Conservation (phyloP, 2,888 invertebrate genomes). For the Pseudanteris insignis region DNA sequence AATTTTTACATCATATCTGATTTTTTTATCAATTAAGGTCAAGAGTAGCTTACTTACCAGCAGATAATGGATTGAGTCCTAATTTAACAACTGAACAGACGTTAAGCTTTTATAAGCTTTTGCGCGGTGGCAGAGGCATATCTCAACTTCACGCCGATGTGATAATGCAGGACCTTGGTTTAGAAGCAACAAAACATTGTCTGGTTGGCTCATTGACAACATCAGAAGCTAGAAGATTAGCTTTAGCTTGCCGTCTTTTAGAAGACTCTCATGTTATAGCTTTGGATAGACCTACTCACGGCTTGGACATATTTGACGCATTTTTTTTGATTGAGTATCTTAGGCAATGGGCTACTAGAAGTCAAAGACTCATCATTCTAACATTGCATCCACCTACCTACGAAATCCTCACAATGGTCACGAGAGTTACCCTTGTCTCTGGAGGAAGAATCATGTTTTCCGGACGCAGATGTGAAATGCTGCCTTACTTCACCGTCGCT, state of each 20-base stretch:
- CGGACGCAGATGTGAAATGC: slow-evolving; percentile 87
- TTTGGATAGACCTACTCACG: slow-evolving; percentile 87
- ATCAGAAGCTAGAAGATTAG: slow-evolving; percentile 86
- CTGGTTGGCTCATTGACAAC: slow-evolving; percentile 85
- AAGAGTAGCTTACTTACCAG: slow-evolving; percentile 79
- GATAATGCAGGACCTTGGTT: slow-evolving; percentile 89
- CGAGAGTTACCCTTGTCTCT: slow-evolving; percentile 85
- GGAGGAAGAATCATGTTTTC: slow-evolving; percentile 92
- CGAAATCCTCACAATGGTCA: slow-evolving; percentile 94
- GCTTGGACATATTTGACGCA: slow-evolving; percentile 94
- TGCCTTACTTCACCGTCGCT: slow-evolving; percentile 85
- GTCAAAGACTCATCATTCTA: slow-evolving; percentile 81
- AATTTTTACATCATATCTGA: too few relatives aligned
- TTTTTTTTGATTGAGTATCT: slow-evolving; percentile 94
- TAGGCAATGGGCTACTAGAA: slow-evolving; percentile 86
- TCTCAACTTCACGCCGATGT: slow-evolving; percentile 77
- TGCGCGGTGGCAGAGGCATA: slow-evolving; percentile 74
- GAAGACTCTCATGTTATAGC: slow-evolving; percentile 87
- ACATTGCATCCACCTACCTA: slow-evolving; percentile 94
- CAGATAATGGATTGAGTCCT: slow-evolving; percentile 81
- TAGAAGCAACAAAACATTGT: slow-evolving; percentile 88
- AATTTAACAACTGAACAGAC: slow-evolving; percentile 92
- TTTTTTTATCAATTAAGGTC: slow-evolving; percentile 66
- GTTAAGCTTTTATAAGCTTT: slow-evolving; percentile 82
- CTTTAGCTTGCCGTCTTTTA: slow-evolving; percentile 88